Base-by-base conservation (phyloP, 2,797 vertebrate genomes). In the Pampus argenteus region DNA sequence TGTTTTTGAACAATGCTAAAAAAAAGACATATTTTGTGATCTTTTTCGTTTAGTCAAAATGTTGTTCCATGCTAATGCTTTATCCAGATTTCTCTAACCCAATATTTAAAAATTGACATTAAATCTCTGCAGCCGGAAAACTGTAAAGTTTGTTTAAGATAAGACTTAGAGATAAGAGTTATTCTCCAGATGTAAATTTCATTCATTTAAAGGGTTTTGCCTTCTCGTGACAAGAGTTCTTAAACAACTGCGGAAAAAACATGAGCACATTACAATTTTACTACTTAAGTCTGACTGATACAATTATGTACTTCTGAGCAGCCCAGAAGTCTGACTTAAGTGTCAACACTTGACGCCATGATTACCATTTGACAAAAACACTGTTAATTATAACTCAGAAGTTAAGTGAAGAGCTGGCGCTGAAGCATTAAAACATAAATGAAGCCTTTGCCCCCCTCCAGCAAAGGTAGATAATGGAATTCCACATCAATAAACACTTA, bases 301-400 rank as follows among this genome's bases (percentile, higher is more conserved):
- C 55, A 84, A 76, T 82, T 66, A 74, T 81, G 76, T 75, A 48
- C 81, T 91, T 65, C 23, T 78, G 68, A 66, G 66, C 56, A 26
- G 44, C 66, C 51, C 58, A 54, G 65, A 66, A 85, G 73, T 71
- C 42, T 4, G 70, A 68, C 66, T 86, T 49, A 60, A 90, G 87
- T 85, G 80, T 83, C 81, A 88, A 86, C 86, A 88, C 86, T 88
- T 78, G 79, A 89, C 22, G 65, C 52, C 13, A 7, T 76, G 63
- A 86, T 86, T 89, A 82, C 58, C 68, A 68, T 89, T 84, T 82
- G 76, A 88, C 79, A 87, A 89, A 90, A 89, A 90, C 82, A 89
- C 77, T 78, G 83, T 85, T 88, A 90, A 90, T 88, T 86, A 82
- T 76, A 76, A 72, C 76, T 71, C 57, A 64, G 45, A 74, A 79